Conservation (phyloP, 1,140 invertebrate species). For the Cyrtorhinus lividipennis region DNA sequence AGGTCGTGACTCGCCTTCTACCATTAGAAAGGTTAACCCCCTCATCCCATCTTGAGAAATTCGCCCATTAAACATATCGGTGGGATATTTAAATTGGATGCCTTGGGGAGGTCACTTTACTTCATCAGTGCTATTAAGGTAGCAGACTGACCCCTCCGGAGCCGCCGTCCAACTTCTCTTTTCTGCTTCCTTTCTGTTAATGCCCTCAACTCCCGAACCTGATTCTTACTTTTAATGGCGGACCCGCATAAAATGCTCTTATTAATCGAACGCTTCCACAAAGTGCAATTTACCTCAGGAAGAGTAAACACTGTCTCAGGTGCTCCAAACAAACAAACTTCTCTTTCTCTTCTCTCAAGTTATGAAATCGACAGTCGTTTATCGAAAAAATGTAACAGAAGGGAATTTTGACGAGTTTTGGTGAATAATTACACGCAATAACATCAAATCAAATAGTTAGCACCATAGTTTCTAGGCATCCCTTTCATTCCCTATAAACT, state of each 20-base stretch:
- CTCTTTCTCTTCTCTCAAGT: no score
- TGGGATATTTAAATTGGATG: conserved; percentile 15
- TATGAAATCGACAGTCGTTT: no score
- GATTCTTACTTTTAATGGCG: background rate
- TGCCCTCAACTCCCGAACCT: background rate
- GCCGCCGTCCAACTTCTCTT: background rate
- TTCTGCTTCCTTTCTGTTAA: background rate
- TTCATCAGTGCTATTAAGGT: conserved; percentile 5
- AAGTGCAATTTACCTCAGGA: no score
- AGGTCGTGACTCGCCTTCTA: conserved; percentile 14
- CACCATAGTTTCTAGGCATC: no score
- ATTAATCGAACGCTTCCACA: no score
- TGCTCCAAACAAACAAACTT: no score
- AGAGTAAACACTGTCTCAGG: no score
- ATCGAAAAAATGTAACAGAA: no score
- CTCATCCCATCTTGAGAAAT: conserved; percentile 11
- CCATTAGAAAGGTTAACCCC: conserved; percentile 15
- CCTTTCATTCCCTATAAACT: no score
- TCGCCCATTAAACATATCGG: conserved; percentile 17
- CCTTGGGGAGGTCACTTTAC: conserved; percentile 4
- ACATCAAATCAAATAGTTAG: no score
- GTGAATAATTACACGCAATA: no score
- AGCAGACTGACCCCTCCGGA: background rate
- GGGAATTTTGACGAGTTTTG: no score
- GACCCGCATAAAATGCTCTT: background rate